These are phyloP conservation scores for Cossypha dichroa DNA, from an alignment of 2,797 vertebrate species.

Conservation along the genomic window DNA sequence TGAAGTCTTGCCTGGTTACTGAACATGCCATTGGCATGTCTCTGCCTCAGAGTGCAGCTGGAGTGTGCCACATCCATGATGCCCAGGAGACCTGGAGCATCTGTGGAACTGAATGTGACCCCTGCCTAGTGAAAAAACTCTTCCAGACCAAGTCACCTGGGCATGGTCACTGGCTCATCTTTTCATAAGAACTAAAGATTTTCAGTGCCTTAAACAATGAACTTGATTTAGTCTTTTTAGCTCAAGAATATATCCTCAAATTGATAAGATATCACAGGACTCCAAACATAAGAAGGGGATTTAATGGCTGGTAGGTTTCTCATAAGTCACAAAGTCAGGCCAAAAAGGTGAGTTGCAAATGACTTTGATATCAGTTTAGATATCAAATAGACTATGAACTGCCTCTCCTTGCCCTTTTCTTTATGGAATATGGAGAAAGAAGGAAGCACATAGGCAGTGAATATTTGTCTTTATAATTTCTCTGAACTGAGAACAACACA, in stretches of 20 bases:
- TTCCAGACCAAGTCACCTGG: neutral
- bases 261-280: neutral
- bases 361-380: neutral
- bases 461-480: neutral
- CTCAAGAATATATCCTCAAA: neutral
- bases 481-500: neutral
- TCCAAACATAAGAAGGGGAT: neutral
- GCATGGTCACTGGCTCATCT: accelerated
- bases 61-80: neutral
- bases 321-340: neutral
- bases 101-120: neutral
- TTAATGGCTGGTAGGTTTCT: neutral
- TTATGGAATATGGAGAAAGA: neutral
- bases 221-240: neutral
- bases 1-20: neutral
- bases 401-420: neutral
- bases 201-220: neutral
- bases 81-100: neutral
- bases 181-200: neutral
- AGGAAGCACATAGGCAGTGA: neutral
- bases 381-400: neutral
- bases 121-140: neutral
- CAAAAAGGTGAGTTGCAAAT: neutral
- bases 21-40: accelerated
- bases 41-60: neutral